A percentile compares a stretch with the other conserved stretches of the same genome.
Conservation (phyloP, 1,140 invertebrate genomes). For the Nomia melanderi region DNA sequence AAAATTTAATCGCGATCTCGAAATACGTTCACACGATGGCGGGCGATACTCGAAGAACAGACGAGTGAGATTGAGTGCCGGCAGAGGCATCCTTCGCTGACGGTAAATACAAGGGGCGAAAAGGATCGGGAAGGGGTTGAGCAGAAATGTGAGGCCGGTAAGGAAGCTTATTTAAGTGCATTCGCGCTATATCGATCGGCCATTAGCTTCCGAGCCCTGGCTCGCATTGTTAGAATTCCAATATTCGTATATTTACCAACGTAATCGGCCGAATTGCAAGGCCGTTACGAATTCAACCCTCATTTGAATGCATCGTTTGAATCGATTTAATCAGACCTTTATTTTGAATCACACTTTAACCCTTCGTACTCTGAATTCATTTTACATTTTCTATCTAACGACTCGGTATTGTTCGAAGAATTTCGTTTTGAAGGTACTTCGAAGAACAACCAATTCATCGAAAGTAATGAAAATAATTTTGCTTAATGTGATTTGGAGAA, state of each 20-base stretch:
- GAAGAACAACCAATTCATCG: no score
- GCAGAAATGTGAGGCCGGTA: conserved; percentile 33
- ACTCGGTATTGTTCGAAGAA: no score
- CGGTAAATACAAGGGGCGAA: conserved; percentile 59
- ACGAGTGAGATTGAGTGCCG: conserved; percentile 54
- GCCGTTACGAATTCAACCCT: no score
- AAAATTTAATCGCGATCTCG: conserved; percentile 41
- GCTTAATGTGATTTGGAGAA: no score
- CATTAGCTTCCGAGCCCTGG: conserved; percentile 4
- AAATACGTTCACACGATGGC: conserved; percentile 39
- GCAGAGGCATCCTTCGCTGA: conserved; percentile 53
- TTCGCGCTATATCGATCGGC: conserved; percentile 42
- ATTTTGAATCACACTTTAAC: no score
- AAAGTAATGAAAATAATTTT: no score
- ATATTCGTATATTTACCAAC: conserved; percentile 19
- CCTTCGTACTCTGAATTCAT: no score
- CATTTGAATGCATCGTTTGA: no score
- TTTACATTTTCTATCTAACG: no score
- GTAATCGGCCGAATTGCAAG: not conserved
- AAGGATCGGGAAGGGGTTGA: conserved; percentile 48
- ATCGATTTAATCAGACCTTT: no score
- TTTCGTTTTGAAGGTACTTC: no score
- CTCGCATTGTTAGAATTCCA: conserved; percentile 25
- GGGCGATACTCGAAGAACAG: conserved; percentile 40
- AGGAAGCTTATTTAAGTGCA: conserved; percentile 54